Evolutionary conservation across 2,888 invertebrate genomes (phyloP).

Genomic region (Caenorhabditis wallacei): DNA sequence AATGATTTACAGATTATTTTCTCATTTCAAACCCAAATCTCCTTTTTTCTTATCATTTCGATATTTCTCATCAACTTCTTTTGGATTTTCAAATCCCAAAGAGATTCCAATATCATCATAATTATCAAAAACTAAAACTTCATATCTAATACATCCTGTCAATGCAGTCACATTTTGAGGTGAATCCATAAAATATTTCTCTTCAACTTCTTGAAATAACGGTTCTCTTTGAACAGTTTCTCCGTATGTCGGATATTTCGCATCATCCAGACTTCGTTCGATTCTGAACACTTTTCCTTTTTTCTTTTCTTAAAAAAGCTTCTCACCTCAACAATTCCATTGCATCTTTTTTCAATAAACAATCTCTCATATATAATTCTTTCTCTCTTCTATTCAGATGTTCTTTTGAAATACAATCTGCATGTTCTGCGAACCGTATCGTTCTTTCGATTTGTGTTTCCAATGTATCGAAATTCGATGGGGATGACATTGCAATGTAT

Average conservation of each 20-base stretch:
- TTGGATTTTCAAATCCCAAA: slow-evolving; percentile 37
- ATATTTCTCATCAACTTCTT: slow-evolving; percentile 56
- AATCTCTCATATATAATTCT: slow-evolving; percentile 41
- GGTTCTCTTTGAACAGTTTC: slow-evolving; percentile 27
- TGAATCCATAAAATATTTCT: slow-evolving; percentile 39
- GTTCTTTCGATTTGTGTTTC: slow-evolving; percentile 25
- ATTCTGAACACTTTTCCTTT: slow-evolving; percentile 21
- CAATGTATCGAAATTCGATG: slow-evolving; percentile 10
- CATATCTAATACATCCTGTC: slow-evolving; percentile 47
- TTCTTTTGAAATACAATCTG: slow-evolving; percentile 23
- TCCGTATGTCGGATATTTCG: slow-evolving; percentile 13
- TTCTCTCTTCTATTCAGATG: slow-evolving; percentile 18
- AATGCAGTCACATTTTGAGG: slow-evolving; percentile 33
- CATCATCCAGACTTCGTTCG: slow-evolving; percentile 60
- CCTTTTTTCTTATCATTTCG: slow-evolving; percentile 38
- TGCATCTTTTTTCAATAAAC: slow-evolving; percentile 41
- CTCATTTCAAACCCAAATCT: slow-evolving; percentile 1
- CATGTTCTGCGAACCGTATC: slow-evolving; percentile 40
- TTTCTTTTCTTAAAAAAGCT: not conserved
- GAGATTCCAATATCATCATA: slow-evolving; percentile 24
- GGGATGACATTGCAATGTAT: slow-evolving; percentile 55
- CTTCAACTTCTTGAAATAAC: slow-evolving; percentile 48
- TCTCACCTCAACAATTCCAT: slow-evolving; percentile 42
- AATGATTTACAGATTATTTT: not conserved
- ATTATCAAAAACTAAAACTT: not conserved